These are phyloP conservation scores for Oriolus oriolus DNA, from an alignment of 2,113 vertebrate species.

Conservation along the genomic window DNA sequence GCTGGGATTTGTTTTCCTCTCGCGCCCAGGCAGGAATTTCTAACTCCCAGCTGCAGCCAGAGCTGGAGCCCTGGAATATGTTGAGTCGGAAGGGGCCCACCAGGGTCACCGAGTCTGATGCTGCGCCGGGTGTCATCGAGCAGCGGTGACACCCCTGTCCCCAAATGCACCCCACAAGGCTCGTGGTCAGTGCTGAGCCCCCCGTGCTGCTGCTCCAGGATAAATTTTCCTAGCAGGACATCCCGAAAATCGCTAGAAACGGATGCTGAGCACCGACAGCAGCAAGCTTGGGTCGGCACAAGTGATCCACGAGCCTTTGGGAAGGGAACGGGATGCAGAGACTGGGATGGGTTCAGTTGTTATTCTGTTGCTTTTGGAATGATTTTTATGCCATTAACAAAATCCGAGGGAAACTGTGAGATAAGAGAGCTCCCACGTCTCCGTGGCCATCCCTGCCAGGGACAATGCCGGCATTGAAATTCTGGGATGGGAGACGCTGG, in stretches of 20 bases:
- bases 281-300: not conserved
- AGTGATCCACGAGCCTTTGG: not conserved
- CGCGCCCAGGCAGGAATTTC: not conserved
- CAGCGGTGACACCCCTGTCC: not conserved
- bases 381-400: not conserved
- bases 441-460: not conserved
- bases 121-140: not conserved
- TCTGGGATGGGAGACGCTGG: not conserved
- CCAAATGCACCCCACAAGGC: not conserved
- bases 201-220: not conserved
- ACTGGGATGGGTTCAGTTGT: not conserved
- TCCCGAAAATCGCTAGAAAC: not conserved
- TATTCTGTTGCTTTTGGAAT: not conserved
- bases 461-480: not conserved
- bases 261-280: not conserved
- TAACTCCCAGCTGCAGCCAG: not conserved
- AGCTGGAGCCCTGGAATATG: not conserved
- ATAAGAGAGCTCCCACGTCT: not conserved
- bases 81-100: not conserved
- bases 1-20: not conserved
- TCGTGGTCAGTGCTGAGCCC: accelerated
- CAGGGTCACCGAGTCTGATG: accelerated
- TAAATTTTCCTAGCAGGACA: not conserved
- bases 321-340: not conserved
- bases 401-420: not conserved